phyloP scores from a whole-genome alignment of 2,888 invertebrate genomes.

The Abscondita cerata region DNA sequence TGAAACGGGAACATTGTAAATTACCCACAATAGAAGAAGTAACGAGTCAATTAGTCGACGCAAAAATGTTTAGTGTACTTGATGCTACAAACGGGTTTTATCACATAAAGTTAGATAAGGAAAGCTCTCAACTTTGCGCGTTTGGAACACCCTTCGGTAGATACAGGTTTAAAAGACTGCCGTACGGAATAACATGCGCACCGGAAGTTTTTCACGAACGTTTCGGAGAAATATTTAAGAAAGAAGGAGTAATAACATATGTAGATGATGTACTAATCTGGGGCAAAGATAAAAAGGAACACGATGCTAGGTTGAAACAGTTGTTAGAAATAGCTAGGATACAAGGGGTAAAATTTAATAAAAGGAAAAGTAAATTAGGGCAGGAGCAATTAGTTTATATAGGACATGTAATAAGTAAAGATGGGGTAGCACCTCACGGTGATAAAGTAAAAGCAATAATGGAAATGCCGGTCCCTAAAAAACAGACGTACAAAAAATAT shows the following conservation, averaged over 20 bases:
- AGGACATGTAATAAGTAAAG: too few species aligned
- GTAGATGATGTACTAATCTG: not conserved
- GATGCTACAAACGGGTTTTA: constrained; percentile 6
- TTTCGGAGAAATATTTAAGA: not conserved
- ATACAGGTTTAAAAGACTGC: not conserved
- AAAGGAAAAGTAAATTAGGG: not conserved
- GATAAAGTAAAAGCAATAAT: too few species aligned
- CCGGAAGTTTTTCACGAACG: constrained; percentile 5
- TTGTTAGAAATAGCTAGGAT: not conserved
- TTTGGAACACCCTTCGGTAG: constrained; percentile 2
- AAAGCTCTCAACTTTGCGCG: not conserved
- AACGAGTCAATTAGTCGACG: not conserved
- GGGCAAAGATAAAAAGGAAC: not conserved
- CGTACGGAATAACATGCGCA: not conserved
- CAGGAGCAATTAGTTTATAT: not conserved
- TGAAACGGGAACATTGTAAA: constrained; percentile 11
- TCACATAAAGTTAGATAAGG: not conserved
- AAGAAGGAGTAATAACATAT: not conserved
- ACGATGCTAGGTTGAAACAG: not conserved
- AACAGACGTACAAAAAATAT: too few species aligned
- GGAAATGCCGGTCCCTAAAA: too few species aligned
- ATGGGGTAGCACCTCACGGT: too few species aligned
- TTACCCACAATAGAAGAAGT: too few species aligned
- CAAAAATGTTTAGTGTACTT: constrained; percentile 5
- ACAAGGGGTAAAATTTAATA: not conserved